Conservation (phyloP, 23 tunicate species). For the Halocynthia aurantium region DNA sequence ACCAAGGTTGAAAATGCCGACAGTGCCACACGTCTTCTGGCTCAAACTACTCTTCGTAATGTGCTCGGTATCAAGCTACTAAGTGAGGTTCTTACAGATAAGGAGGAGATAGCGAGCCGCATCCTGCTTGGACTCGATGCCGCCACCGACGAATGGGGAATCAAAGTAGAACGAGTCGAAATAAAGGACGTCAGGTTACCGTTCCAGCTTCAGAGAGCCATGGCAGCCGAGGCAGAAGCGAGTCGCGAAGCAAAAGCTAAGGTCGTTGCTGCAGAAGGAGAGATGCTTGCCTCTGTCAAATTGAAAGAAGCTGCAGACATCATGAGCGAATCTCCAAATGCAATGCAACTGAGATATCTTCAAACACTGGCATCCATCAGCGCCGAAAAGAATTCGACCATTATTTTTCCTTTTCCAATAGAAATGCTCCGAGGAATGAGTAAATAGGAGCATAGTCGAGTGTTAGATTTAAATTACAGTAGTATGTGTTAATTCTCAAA, state of each 20-base stretch:
- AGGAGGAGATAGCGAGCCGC: slow-evolving; percentile 71
- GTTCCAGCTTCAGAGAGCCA: slow-evolving; percentile 75
- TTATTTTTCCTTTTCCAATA: slow-evolving; percentile 88
- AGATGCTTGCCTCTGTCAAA: slow-evolving; percentile 82
- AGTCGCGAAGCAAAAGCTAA: slow-evolving; percentile 93
- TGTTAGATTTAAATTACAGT: too few relatives aligned
- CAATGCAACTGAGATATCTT: slow-evolving; percentile 84
- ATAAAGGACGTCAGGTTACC: slow-evolving; percentile 90
- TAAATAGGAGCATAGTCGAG: too few relatives aligned
- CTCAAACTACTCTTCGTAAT: slow-evolving; percentile 90
- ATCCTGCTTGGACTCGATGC: slow-evolving; percentile 51
- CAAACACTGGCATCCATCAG: slow-evolving; percentile 85
- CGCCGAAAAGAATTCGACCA: slow-evolving; percentile 93
- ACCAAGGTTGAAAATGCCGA: slow-evolving; percentile 82
- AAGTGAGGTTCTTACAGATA: slow-evolving; percentile 74
- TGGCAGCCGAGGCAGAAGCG: slow-evolving; percentile 99
- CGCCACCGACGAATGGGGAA: slow-evolving; percentile 95
- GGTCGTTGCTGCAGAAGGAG: slow-evolving; percentile 98
- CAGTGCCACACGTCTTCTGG: slow-evolving; percentile 80
- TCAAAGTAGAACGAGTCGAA: slow-evolving; percentile 86
- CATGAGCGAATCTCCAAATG: slow-evolving; percentile 75
- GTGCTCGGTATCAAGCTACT: slow-evolving; percentile 78
- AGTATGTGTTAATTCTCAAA: too few relatives aligned
- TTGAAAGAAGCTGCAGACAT: slow-evolving; percentile 95
- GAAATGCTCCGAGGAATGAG: slow-evolving; percentile 5